phyloP scores from a whole-genome alignment of 1,140 invertebrate species.

The Drosophila pruinosa region DNA sequence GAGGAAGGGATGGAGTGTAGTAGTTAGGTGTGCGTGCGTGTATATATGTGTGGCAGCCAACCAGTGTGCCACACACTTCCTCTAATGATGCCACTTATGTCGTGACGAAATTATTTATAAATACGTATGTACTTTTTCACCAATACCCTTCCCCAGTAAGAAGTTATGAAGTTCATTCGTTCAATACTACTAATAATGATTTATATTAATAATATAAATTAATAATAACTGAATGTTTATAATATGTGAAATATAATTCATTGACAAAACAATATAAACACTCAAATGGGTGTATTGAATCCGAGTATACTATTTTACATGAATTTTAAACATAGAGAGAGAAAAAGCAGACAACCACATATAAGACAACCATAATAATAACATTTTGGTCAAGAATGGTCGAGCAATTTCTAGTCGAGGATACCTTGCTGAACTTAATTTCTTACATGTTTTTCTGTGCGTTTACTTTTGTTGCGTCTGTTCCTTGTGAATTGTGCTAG shows the following conservation, averaged over 20 bases:
- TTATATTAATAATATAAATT: too few relatives aligned
- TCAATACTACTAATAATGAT: too few relatives aligned
- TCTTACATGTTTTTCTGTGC: conserved; percentile 3
- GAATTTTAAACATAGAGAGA: background rate
- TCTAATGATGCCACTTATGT: conserved; percentile 81
- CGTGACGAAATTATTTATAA: conserved; percentile 80
- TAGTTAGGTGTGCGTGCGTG: background rate
- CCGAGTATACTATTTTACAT: background rate
- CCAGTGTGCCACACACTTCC: conserved; percentile 58
- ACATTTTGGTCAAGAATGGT: background rate
- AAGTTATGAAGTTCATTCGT: background rate
- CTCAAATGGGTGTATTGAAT: background rate
- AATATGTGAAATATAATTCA: too few relatives aligned
- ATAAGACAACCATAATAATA: background rate
- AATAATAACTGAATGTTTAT: too few relatives aligned
- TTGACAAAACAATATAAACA: too few relatives aligned
- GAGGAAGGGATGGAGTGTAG: background rate
- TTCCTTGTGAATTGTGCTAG: conserved; percentile 1
- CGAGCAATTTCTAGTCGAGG: background rate
- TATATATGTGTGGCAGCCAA: conserved; percentile 23
- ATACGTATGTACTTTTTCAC: conserved; percentile 46
- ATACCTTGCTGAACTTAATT: background rate
- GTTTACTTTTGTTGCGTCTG: conserved; percentile 14
- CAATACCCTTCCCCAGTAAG: conserved; percentile 55
- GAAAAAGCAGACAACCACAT: background rate